Evolutionary conservation across 1,140 invertebrate species (phyloP).

Genomic region (Scaptomyza graminum): DNA sequence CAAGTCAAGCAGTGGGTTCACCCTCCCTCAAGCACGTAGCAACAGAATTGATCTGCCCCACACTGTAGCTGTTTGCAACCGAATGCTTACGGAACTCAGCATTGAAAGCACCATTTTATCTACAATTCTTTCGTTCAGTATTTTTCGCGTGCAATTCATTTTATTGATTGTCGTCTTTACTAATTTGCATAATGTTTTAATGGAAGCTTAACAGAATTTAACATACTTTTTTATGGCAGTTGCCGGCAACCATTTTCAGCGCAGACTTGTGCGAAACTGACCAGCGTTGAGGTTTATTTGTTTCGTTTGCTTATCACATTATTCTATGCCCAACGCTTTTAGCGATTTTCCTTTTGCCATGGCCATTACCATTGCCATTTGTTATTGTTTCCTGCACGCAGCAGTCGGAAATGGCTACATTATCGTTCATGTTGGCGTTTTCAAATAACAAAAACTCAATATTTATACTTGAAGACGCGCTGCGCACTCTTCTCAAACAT

Average conservation of each 20-base stretch:
- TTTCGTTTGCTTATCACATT: conserved; percentile 62
- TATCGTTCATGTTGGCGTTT: background rate
- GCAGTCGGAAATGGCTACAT: conserved; percentile 14
- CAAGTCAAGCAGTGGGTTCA: background rate
- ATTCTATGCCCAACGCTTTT: conserved; percentile 40
- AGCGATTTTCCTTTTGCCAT: conserved; percentile 63
- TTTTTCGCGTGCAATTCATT: conserved; percentile 9
- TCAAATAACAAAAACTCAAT: background rate
- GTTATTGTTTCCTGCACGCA: conserved; percentile 7
- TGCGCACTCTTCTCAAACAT: background rate
- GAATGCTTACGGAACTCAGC: background rate
- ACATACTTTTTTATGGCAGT: conserved; percentile 68
- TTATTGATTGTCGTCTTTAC: conserved; percentile 12
- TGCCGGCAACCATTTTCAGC: conserved; percentile 71
- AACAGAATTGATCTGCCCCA: conserved; percentile 38
- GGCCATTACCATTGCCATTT: conserved; percentile 57
- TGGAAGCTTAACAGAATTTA: background rate
- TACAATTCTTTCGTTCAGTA: too few relatives aligned
- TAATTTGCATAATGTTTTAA: too few relatives aligned
- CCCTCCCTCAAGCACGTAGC: background rate
- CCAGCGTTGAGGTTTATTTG: conserved; percentile 56
- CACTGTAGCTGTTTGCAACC: background rate
- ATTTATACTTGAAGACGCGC: conserved; percentile 18
- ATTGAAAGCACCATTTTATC: conserved; percentile 2
- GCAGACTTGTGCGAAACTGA: conserved; percentile 71